A percentile compares a stretch with the other conserved stretches of the same genome.
phyloP scores from a whole-genome alignment of 2,888 invertebrate species.

The Strigamia transsilvanica region DNA sequence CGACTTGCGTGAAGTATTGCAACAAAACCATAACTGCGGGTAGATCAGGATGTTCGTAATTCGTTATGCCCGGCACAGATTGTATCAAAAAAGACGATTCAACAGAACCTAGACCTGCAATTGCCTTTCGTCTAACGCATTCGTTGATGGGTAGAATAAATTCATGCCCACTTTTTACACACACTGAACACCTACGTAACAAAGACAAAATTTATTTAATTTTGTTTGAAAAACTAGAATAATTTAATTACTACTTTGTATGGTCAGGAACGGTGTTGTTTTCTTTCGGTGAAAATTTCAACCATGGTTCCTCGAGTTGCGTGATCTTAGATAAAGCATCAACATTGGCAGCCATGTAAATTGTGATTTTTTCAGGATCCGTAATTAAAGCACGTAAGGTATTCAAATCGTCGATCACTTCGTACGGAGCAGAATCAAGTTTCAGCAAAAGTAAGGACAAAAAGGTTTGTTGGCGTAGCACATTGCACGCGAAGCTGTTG shows the following conservation, averaged over 20 bases:
- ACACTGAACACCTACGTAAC: background rate
- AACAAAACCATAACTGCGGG: slow-evolving; percentile 80
- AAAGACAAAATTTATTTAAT: background rate
- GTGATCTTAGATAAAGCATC: slow-evolving; percentile 66
- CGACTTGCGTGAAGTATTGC: slow-evolving; percentile 86
- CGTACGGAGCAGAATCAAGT: slow-evolving; percentile 60
- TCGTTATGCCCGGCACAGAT: slow-evolving; percentile 73
- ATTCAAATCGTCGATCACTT: slow-evolving; percentile 67
- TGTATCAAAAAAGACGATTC: slow-evolving; percentile 80
- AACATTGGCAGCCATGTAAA: slow-evolving; percentile 79
- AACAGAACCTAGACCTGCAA: slow-evolving; percentile 81
- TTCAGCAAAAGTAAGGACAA: slow-evolving; percentile 72
- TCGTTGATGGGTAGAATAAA: slow-evolving; percentile 50
- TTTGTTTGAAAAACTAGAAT: background rate
- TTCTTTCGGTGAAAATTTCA: slow-evolving; percentile 52
- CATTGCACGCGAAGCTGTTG: slow-evolving; percentile 75
- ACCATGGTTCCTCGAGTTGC: slow-evolving; percentile 60
- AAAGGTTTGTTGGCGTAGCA: slow-evolving; percentile 80
- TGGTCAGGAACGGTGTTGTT: background rate
- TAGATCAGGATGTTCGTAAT: slow-evolving; percentile 72
- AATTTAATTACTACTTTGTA: background rate
- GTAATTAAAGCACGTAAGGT: slow-evolving; percentile 71
- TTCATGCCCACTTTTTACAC: slow-evolving; percentile 55
- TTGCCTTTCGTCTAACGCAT: slow-evolving; percentile 68
- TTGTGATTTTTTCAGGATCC: slow-evolving; percentile 70